Evolutionary conservation across 1,140 invertebrate species (phyloP).

Genomic region (Oscheius sp.): DNA sequence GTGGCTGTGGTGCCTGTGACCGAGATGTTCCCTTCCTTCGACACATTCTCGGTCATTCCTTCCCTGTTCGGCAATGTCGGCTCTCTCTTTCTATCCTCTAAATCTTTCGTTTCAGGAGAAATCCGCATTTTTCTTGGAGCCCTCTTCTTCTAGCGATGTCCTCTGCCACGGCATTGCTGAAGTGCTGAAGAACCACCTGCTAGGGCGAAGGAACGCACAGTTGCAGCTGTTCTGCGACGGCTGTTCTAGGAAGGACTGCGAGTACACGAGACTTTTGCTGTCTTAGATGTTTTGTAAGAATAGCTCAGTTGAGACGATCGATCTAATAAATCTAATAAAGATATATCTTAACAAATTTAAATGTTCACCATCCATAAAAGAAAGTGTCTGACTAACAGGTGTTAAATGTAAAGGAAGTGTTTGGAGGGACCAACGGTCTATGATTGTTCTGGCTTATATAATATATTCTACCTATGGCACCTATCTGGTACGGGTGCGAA

Average conservation of each 20-base stretch:
- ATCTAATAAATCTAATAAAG: too few species aligned
- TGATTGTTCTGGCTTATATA: too few species aligned
- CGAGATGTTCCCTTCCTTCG: conserved; percentile 33
- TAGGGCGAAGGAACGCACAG: conserved; percentile 25
- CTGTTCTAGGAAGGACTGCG: conserved; percentile 15
- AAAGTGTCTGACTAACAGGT: too few species aligned
- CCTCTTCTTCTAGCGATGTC: conserved; percentile 15
- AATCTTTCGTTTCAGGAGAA: conserved; percentile 10
- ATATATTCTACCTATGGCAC: background rate
- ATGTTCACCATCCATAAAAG: too few species aligned
- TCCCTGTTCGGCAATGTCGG: conserved; percentile 6
- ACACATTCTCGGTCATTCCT: conserved; percentile 31
- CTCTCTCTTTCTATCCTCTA: conserved; percentile 11
- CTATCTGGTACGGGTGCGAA: background rate
- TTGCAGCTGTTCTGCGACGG: conserved; percentile 6
- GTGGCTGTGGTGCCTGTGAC: conserved; percentile 36
- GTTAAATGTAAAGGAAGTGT: too few species aligned
- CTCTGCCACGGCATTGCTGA: conserved; percentile 34
- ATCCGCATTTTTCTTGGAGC: conserved; percentile 28
- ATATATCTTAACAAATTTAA: too few species aligned
- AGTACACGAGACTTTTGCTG: conserved; percentile 1
- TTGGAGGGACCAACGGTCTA: too few species aligned
- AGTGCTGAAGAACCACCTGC: conserved; percentile 40
- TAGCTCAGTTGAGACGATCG: background rate
- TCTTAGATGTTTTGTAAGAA: background rate